Evolutionary conservation across 2,113 vertebrate genomes (phyloP), one percentile per base, ranked within the genome.

Genomic region (Neotragus moschatus): DNA sequence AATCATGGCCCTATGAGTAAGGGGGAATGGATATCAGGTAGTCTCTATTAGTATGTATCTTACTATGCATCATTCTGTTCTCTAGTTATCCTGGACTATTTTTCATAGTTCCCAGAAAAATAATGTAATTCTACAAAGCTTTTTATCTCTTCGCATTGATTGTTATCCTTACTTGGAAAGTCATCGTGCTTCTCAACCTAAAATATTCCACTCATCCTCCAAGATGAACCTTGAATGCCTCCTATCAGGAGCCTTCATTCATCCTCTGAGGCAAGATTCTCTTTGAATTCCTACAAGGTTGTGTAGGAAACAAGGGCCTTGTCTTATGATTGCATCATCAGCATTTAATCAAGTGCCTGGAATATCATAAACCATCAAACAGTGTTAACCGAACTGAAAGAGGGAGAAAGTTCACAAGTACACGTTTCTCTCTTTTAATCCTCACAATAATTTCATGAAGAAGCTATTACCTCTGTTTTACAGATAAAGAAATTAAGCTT

Each of bases 61-160:
- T 12, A 25, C 0, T 14, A 10, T 82, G n/a, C 1, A 73, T 84
- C 39, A 58, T 53, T 4, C 73, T 92, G 16, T 90, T 84, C 53
- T 97, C 53, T 70, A 96, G 53, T n/a, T 80, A n/a, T 82, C 53
- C 1, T 82, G 63, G 14, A 43, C 45, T 95, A 90, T 89, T 95
- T 84, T 90, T 95, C 73, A 95, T 23, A 94, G 81, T 88, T 94
- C 23, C 39, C 51, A 92, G 80, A 58, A 92, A 96, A 23, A 47
- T 21, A 88, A 33, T 23, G 4, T 10, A 92, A 55, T 95, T 92
- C 47, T 81, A 53, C 15, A 88, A 84, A 75, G 28, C 33, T 84
- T 96, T 70, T 97, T 81, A 84, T 94, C 13, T 88, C 47, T 97
- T 94, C 89, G 21, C 15, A 56, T 4, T 13, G 30, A 33, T 5